Evolutionary conservation across 1,140 invertebrate species (phyloP).

Genomic region (Drosophila novamexicana): DNA sequence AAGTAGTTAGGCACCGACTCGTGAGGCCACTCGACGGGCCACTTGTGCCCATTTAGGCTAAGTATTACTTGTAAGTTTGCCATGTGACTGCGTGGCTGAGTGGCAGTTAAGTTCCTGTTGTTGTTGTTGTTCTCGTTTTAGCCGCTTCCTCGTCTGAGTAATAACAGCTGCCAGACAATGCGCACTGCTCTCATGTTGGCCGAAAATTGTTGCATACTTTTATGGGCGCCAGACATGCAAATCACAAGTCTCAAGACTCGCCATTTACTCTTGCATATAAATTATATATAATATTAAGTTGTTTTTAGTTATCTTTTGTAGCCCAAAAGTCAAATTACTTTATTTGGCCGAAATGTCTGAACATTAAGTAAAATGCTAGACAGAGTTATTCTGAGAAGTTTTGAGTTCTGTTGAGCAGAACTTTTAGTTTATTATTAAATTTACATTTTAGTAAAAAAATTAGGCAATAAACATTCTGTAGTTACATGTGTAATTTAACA

Average conservation of each 20-base stretch:
- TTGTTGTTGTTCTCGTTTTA: conserved; percentile 12
- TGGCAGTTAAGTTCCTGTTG: conserved; percentile 49
- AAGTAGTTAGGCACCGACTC: conserved; percentile 29
- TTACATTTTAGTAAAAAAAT: no score
- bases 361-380: not conserved
- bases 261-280: conserved; percentile 53
- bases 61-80: conserved; percentile 80
- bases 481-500: no score
- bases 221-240: conserved; percentile 69
- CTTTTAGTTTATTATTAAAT: not conserved
- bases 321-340: conserved; percentile 9
- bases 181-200: conserved; percentile 44
- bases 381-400: not conserved
- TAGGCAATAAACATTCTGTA: no score
- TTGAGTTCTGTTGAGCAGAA: not conserved
- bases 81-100: conserved; percentile 73
- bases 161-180: conserved; percentile 61
- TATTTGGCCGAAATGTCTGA: not conserved
- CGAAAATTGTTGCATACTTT: conserved; percentile 69
- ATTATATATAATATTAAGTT: conserved; percentile 65
- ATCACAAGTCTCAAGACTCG: conserved; percentile 17
- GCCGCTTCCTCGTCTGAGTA: conserved; percentile 15
- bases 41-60: conserved; percentile 78
- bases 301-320: not conserved
- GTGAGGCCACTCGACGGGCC: conserved; percentile 49